Percentiles rank a stretch among this genome's conserved stretches.
phyloP scores from a whole-genome alignment of 2,888 invertebrate genomes.

The Ypsolopha scabrella region DNA sequence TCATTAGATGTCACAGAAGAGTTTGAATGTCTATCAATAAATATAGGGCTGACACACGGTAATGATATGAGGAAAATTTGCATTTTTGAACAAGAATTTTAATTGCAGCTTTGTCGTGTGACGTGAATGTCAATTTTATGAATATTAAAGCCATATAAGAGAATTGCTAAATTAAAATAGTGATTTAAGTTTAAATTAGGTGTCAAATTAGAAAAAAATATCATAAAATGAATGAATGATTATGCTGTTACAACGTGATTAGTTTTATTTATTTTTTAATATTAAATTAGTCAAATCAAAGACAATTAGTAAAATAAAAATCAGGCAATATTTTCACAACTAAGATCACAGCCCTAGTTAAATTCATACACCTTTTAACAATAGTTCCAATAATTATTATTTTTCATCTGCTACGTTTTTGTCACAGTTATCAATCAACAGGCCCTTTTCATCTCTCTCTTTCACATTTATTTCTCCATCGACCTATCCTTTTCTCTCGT shows the following conservation, averaged over 20 bases:
- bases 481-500: conserved; percentile 35
- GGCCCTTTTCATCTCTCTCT: conserved; percentile 39
- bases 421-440: conserved; percentile 72
- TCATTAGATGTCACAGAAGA: too few species aligned
- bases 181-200: too few species aligned
- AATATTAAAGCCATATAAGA: too few species aligned
- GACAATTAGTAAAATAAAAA: too few species aligned
- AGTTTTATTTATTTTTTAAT: too few species aligned
- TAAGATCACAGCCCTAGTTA: conserved; percentile 41
- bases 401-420: conserved; percentile 70
- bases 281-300: too few species aligned
- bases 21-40: background rate
- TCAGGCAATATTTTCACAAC: too few species aligned
- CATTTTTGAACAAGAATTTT: background rate
- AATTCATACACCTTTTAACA: conserved; percentile 59
- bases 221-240: too few species aligned
- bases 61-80: background rate
- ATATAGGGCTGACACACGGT: background rate
- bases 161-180: too few species aligned
- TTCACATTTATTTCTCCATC: conserved; percentile 17
- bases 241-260: too few species aligned
- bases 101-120: background rate
- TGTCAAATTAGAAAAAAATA: too few species aligned
- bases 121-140: too few species aligned
- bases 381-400: conserved; percentile 68